Conservation (phyloP, 1,140 invertebrate genomes). For the Drusus annulatus region DNA sequence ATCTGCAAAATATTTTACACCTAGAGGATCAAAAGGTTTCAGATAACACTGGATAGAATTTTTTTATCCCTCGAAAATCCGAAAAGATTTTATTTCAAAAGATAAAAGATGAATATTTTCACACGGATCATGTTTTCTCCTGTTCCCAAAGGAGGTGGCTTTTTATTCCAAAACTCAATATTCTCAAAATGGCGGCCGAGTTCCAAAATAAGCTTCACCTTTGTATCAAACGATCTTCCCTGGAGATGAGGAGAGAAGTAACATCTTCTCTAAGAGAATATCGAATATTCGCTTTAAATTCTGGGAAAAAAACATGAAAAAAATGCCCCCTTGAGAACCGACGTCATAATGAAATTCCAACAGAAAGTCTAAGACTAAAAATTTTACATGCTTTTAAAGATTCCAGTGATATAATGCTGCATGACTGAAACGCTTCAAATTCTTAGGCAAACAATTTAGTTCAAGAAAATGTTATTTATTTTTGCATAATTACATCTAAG, state of each 20-base stretch:
- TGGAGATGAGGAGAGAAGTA: slow-evolving; percentile 22
- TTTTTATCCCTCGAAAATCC: neutral
- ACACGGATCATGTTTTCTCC: slow-evolving; percentile 37
- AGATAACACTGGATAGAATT: no score
- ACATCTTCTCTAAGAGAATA: slow-evolving; percentile 21
- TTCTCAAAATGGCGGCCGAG: slow-evolving; percentile 34
- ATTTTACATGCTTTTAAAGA: neutral
- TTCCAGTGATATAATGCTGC: neutral
- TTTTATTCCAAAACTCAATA: slow-evolving; percentile 41
- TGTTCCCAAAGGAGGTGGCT: slow-evolving; percentile 5
- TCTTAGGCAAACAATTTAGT: no score
- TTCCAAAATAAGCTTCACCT: slow-evolving; percentile 33
- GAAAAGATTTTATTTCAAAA: slow-evolving; percentile 25
- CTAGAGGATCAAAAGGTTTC: no score
- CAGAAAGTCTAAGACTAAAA: neutral
- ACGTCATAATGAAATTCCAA: slow-evolving; percentile 38
- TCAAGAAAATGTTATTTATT: no score
- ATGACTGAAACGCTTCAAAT: neutral
- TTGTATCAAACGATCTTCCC: slow-evolving; percentile 40
- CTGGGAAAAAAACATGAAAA: slow-evolving; percentile 21
- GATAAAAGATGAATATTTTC: slow-evolving; percentile 37
- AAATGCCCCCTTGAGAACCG: neutral
- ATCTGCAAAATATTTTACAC: no score
- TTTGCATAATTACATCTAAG: no score
- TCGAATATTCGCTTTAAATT: slow-evolving; percentile 33